Evolutionary conservation across 1,140 invertebrate species (phyloP), one percentile per base, ranked within the genome.

Genomic region (Choristoneura fumiferana): DNA sequence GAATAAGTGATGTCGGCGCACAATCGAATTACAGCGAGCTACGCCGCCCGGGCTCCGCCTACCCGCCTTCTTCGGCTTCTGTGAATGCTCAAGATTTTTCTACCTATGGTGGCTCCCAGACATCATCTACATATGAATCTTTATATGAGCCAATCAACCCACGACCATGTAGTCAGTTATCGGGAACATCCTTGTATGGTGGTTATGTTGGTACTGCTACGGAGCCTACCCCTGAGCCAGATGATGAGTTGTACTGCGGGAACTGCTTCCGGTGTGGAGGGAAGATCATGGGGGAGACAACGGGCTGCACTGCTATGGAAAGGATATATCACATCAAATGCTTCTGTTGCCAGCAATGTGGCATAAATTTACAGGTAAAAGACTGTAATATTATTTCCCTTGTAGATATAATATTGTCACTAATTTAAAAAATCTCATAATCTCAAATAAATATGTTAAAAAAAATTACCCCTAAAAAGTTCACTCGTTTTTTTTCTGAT

Each of bases 271-370:
- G 96, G 66, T 99, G 98, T 91, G 95, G 95, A 0, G 94, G 95
- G 69, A 95, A 96, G 79, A 96, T 99, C n/a, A 92, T 98, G 65
- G 97, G 97, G 0, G 97, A 98, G 85, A 96, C 94, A n/a, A 97
- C 94, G 60, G 98, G 97, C 0, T 99, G 98, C 78, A 98, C 97
- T 1, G 98, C 98, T 0, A 98, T 99, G 95, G 96, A 98, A 71
- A 94, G 98, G 81, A 93, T 99, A 29, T 99, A 97, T 81, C 98
- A 99, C 78, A 97, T 98, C 54, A 92, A 92, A 58, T 99, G 98
- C 78, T 99, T 99, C 78, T 96, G 95, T 33, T 99, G 98, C 84
- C 93, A 94, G 60, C 93, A 96, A 52, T 99, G 98, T 87, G 94
- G 94, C 54, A 94, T 95, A 13, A 95, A 96, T 85, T 89, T 99